Percentiles rank a stretch among this genome's conserved stretches.
These are phyloP conservation scores for Lutraria lutraria DNA, from an alignment of 2,888 invertebrate genomes.

Conservation along the genomic window DNA sequence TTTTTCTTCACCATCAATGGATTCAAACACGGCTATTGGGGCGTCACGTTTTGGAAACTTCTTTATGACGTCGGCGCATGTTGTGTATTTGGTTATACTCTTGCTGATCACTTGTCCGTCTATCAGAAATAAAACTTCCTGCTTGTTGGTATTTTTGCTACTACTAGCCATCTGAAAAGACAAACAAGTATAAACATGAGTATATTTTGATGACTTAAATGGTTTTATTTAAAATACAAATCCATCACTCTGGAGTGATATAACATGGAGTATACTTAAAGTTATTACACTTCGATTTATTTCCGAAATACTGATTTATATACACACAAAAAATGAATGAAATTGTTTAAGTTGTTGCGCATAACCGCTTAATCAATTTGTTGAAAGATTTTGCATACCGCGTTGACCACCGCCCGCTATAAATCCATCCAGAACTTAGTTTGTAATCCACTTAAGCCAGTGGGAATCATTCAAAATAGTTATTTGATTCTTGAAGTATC, in stretches of 20 bases:
- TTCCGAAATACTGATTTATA: neutral
- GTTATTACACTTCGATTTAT: neutral
- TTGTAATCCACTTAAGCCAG: neutral
- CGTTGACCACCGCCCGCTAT: neutral
- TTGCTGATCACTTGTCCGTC: conserved; percentile 59
- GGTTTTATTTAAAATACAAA: neutral
- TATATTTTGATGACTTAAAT: neutral
- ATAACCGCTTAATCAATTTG: neutral
- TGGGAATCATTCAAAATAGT: neutral
- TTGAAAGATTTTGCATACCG: neutral
- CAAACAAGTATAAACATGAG: neutral
- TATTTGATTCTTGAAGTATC: neutral
- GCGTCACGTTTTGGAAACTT: conserved; percentile 53
- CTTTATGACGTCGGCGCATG: conserved; percentile 64
- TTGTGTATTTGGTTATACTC: conserved; percentile 61
- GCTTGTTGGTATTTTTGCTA: conserved; percentile 43
- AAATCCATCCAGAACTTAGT: neutral
- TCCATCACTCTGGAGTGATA: neutral
- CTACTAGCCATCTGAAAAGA: conserved; percentile 58
- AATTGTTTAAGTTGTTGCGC: neutral
- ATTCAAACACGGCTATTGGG: conserved; percentile 54
- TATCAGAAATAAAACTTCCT: conserved; percentile 58
- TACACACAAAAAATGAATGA: neutral
- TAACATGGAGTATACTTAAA: neutral
- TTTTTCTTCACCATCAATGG: conserved; percentile 53